Base-by-base conservation (phyloP, 2,113 vertebrate genomes). In the Cisticola juncidis region DNA sequence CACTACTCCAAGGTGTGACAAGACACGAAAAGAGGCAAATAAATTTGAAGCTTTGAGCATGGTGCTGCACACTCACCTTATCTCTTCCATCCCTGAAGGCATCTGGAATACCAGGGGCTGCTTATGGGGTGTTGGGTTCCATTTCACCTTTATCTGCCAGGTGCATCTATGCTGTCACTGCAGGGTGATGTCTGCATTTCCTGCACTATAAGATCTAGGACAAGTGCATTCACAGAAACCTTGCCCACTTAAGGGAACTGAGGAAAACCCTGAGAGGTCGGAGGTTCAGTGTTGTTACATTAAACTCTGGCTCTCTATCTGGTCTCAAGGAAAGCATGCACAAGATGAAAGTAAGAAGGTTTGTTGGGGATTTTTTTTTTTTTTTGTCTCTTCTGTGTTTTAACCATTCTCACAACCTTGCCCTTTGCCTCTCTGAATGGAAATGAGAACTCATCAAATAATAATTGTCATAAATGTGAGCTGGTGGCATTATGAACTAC, bases 391-490 rank as follows among this genome's bases (percentile, higher is more conserved):
- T 47, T 78, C 57, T 50, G 6, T 80, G 36, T 91, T 94, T 91
- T 94, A 95, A 84, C 61, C 66, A 82, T 91, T 92, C 87, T 93
- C 82, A 90, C 54, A 86, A 92, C 88, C 66, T 93, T 97, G 94
- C 65, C 93, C 88, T 97, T 96, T 97, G 95, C 50, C 79, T 80
- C 71, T 51, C 71, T 88, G 84, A 88, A 94, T 83, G 84, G 65
- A 91, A 95, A 93, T 88, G 72, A 96, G 61, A 94, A 26, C 69
- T 96, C 65, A 84, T 95, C 83, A 81, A 83, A 81, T 47, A 91
- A 58, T 91, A 94, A 81, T 88, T 94, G 86, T 90, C 81, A 96
- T 84, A 95, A 92, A 86, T 94, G 86, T 88, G 83, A 97, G 54
- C 62, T 35, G 51, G 54, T 94, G 48, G 68, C 56, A 71, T 86